Base-by-base conservation (phyloP, 2,113 vertebrate genomes). In the Ctenodactylus gundi region DNA sequence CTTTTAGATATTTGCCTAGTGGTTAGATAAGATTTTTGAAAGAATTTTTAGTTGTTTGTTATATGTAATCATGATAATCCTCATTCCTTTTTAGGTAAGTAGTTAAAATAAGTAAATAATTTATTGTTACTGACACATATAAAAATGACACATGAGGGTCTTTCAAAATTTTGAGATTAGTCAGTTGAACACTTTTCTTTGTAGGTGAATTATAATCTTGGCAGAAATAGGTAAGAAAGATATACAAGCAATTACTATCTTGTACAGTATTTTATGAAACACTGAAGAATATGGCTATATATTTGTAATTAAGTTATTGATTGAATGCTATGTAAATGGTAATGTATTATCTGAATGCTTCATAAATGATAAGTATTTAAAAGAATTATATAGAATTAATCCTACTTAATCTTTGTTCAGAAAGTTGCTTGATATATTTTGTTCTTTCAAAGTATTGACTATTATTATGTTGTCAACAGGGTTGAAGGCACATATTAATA, bases 231-330 rank as follows among this genome's bases (percentile, higher is more conserved):
- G 75, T 85, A 94, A 95, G 81, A 85, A 60, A 96, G 92, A 90
- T 77, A 81, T 88, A 78, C 2, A 73, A 92, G 77, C 27, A 95
- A 94, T 96, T 95, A 95, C 29, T 90, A 41, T 18, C 21, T 10
- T 86, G 77, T 73, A 78, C 44, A 58, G 60, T 83, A 86, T 84
- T 88, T 97, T 96, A 95, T 96, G 91, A 91, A 97, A 96, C 64
- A 65, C 75, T 95, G 88, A 96, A 97, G 91, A 97, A 94, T 95
- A 93, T 97, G 91, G 25, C 91, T 95, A 80, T 85, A 81, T 92
- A 95, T 94, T 85, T 96, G 64, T 92, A 97, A 97, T 97, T 95
- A 96, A 95, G 82, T 92, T 92, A 64, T 78, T 97, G 89, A 97
- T 93, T 95, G 91, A 97, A 83, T 95, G 57, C 91, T 93, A 41